Evolutionary conservation across 1,140 invertebrate genomes (phyloP).

Genomic region (Dufourea novaeangliae): DNA sequence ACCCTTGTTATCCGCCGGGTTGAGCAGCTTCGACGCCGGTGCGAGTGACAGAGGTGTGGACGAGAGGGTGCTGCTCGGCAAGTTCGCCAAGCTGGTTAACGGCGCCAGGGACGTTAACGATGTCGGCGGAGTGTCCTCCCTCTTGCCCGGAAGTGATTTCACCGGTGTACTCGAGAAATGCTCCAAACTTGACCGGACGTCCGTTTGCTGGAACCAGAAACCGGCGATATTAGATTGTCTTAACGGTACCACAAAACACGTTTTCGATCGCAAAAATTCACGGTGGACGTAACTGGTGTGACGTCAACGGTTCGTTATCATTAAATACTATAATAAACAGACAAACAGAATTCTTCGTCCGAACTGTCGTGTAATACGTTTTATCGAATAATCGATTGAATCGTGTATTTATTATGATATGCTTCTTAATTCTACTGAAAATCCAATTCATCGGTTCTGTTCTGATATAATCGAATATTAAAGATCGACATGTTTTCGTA

Average conservation of each 20-base stretch:
- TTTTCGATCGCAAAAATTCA: no score
- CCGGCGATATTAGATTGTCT: constrained; percentile 1
- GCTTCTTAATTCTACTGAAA: no score
- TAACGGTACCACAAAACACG: no score
- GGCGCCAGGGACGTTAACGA: constrained; percentile 78
- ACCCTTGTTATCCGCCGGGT: constrained; percentile 77
- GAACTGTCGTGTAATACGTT: no score
- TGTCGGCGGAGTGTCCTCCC: constrained; percentile 80
- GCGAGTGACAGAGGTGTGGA: constrained; percentile 78
- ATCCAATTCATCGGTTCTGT: no score
- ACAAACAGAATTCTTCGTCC: no score
- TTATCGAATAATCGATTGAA: no score
- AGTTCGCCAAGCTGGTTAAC: constrained; percentile 79
- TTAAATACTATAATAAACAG: no score
- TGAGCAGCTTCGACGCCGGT: constrained; percentile 78
- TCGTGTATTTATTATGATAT: no score
- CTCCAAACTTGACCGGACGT: constrained; percentile 79
- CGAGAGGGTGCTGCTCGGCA: constrained; percentile 78
- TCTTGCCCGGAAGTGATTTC: constrained; percentile 78
- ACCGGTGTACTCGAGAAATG: constrained; percentile 80
- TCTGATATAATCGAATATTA: no score
- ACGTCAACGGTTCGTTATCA: no score
- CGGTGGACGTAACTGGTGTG: no score
- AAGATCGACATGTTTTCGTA: not conserved
- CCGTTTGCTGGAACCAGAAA: constrained; percentile 76